Conservation (phyloP, 2,888 invertebrate species). For the Aspidiotus destructor region DNA sequence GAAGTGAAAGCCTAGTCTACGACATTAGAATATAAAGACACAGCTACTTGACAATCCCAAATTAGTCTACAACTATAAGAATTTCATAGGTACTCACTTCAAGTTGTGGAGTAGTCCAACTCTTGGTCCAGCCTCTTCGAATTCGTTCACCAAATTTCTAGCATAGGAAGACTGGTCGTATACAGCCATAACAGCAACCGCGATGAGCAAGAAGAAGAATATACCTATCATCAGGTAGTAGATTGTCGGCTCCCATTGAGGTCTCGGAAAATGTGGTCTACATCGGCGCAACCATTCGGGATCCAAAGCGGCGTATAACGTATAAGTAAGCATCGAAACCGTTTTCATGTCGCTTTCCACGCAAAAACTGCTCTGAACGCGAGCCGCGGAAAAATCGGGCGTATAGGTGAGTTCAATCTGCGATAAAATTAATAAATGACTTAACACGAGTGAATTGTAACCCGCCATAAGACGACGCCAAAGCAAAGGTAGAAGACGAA, state of each 20-base stretch:
- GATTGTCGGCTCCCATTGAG: conserved; percentile 63
- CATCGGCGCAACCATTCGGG: conserved; percentile 58
- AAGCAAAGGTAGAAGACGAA: conserved; percentile 5
- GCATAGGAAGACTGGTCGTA: conserved; percentile 22
- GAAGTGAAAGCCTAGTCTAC: no score
- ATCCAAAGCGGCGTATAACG: conserved; percentile 54
- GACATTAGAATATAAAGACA: no score
- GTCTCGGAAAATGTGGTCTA: conserved; percentile 57
- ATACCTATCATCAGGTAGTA: conserved; percentile 46
- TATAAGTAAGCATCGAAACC: conserved; percentile 51
- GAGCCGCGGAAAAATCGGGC: conserved; percentile 73
- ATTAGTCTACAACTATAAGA: no score
- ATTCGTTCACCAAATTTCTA: conserved; percentile 13
- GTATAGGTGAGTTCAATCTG: conserved; percentile 74
- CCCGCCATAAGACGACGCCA: neutral
- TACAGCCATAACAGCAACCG: conserved; percentile 23
- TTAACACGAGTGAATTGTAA: neutral
- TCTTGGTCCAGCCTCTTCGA: conserved; percentile 17
- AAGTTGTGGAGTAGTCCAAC: conserved; percentile 15
- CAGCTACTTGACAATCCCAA: no score
- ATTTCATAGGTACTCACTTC: conserved; percentile 6
- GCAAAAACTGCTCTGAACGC: conserved; percentile 55
- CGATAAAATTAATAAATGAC: conserved; percentile 2
- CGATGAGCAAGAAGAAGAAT: conserved; percentile 25
- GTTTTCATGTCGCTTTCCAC: conserved; percentile 53